A percentile compares a stretch with the other conserved stretches of the same genome.
phyloP scores from a whole-genome alignment of 2,797 vertebrate species.

The Onychomys torridus region DNA sequence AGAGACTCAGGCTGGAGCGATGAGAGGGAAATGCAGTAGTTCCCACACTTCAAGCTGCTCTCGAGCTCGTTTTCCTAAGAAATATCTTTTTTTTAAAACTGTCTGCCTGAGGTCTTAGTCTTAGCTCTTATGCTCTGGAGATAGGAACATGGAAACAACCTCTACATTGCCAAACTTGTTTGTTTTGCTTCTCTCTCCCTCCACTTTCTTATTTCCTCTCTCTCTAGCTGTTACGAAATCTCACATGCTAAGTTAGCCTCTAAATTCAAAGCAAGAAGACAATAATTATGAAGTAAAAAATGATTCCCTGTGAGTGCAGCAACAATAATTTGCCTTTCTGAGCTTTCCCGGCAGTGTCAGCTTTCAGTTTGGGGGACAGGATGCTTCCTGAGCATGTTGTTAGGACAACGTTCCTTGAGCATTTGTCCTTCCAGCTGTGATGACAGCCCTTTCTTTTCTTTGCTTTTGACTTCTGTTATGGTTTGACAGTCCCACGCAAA shows the following conservation, averaged over 20 bases:
- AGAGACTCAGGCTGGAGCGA: background rate
- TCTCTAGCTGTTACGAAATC: background rate
- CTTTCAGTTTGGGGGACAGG: background rate
- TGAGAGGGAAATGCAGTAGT: background rate
- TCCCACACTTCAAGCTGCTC: background rate
- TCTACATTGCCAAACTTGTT: background rate
- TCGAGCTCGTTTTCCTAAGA: background rate
- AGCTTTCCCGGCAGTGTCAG: background rate
- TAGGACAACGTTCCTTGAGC: background rate
- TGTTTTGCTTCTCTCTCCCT: fast-evolving
- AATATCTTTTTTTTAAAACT: background rate
- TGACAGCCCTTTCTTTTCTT: background rate
- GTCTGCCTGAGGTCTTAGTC: background rate
- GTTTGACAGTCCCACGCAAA: background rate
- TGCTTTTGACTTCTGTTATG: background rate
- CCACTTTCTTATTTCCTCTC: background rate
- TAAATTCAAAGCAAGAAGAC: background rate
- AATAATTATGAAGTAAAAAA: background rate
- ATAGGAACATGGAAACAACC: background rate
- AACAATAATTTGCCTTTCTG: background rate
- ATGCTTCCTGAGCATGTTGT: background rate
- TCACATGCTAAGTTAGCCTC: background rate
- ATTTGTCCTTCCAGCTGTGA: background rate
- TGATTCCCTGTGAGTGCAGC: background rate
- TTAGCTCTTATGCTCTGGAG: background rate